Evolutionary conservation across 1,140 invertebrate species (phyloP).

Genomic region (Plodia interpunctella): DNA sequence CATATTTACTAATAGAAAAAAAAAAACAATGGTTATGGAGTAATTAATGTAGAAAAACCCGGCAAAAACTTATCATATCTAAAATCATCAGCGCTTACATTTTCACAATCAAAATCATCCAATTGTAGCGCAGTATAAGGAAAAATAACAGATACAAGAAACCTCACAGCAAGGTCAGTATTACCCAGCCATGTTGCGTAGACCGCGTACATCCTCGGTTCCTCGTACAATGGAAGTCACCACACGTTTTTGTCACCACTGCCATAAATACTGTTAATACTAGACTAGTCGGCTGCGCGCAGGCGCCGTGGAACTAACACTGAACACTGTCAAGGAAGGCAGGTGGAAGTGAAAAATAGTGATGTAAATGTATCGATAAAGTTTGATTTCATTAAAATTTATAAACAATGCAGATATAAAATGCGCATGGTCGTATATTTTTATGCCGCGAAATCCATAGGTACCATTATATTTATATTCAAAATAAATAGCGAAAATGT

Average conservation of each 20-base stretch:
- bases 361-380: conserved; percentile 31
- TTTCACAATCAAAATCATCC: background rate
- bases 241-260: conserved; percentile 60
- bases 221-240: conserved; percentile 53
- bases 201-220: conserved; percentile 36
- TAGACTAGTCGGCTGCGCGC: conserved; percentile 53
- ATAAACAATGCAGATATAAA: too few species aligned
- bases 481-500: too few species aligned
- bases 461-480: too few species aligned
- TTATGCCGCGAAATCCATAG: too few species aligned
- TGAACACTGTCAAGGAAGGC: conserved; percentile 51
- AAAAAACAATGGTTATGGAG: too few species aligned
- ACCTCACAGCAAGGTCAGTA: conserved; percentile 35
- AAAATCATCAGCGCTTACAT: background rate
- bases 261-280: conserved; percentile 58
- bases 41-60: too few species aligned
- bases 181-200: conserved; percentile 60
- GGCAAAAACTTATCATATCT: background rate
- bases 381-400: too few species aligned
- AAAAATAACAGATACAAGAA: conserved; percentile 1
- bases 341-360: conserved; percentile 30
- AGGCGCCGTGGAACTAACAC: conserved; percentile 58
- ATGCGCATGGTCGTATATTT: too few species aligned
- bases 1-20: too few species aligned
- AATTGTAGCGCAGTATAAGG: background rate